Conservation (phyloP, 2,113 vertebrate genomes). For the Xyliphius kryptos region DNA sequence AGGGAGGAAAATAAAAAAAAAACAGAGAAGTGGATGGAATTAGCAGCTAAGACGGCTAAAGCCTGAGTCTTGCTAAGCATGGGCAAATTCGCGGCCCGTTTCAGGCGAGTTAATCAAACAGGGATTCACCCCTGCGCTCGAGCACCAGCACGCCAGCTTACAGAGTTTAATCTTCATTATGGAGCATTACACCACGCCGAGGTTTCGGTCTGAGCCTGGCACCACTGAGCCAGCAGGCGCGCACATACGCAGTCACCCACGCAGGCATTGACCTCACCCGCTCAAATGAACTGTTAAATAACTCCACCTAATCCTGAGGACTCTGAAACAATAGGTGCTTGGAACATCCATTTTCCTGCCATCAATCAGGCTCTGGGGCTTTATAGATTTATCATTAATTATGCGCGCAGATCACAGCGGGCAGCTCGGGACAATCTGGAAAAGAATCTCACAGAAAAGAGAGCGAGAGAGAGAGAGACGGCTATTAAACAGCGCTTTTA, state of each 20-base stretch:
- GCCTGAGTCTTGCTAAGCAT: slow-evolving; percentile 44
- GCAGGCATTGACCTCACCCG: slow-evolving; percentile 63
- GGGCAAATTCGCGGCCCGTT: slow-evolving; percentile 59
- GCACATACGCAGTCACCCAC: slow-evolving; percentile 34
- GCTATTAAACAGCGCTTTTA: slow-evolving; percentile 3
- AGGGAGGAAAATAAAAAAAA: slow-evolving; percentile 27
- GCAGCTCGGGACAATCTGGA: slow-evolving; percentile 33
- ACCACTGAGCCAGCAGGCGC: slow-evolving; percentile 56
- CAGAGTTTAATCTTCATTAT: slow-evolving; percentile 99
- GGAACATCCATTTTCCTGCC: slow-evolving; percentile 71
- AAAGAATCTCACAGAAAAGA: slow-evolving; percentile 23
- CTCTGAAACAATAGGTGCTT: slow-evolving; percentile 70
- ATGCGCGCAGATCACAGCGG: slow-evolving; percentile 42
- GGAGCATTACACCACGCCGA: slow-evolving; percentile 82
- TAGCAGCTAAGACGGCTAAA: slow-evolving; percentile 40
- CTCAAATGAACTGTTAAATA: slow-evolving; percentile 83
- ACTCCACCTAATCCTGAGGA: slow-evolving; percentile 74
- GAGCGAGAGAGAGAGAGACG: not conserved
- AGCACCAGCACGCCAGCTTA: slow-evolving; percentile 67
- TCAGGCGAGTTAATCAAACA: slow-evolving; percentile 83
- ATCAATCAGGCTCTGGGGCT: slow-evolving; percentile 73
- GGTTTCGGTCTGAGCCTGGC: slow-evolving; percentile 74
- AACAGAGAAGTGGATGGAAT: slow-evolving; percentile 30
- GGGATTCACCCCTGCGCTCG: slow-evolving; percentile 62
- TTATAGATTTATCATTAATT: slow-evolving; percentile 76